Evolutionary conservation across 2,888 invertebrate species (phyloP).

Genomic region (Parnassius glacialis): DNA sequence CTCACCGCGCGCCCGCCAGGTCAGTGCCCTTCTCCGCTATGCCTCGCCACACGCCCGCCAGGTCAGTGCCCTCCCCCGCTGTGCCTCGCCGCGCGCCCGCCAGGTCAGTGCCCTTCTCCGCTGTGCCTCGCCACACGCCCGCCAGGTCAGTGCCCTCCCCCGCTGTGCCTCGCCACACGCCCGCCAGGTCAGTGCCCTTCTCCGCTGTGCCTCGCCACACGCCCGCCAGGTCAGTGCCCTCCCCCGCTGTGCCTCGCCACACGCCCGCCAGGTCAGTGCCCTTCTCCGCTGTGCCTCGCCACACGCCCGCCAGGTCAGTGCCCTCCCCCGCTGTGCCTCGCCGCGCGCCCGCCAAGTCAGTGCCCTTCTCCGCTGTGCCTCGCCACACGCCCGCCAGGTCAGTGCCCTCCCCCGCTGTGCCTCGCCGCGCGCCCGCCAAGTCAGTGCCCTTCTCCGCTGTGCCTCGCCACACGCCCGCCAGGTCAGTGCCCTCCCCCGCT

Average conservation of each 20-base stretch:
- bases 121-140: slow-evolving; percentile 24
- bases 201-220: slow-evolving; percentile 58
- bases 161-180: slow-evolving; percentile 12
- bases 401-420: too few relatives aligned
- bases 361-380: too few relatives aligned
- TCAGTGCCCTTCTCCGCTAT: slow-evolving; percentile 52
- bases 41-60: slow-evolving; percentile 76
- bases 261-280: slow-evolving; percentile 42
- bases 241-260: slow-evolving; percentile 82
- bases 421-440: too few relatives aligned
- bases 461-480: too few relatives aligned
- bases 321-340: too few relatives aligned
- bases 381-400: too few relatives aligned
- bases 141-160: too few relatives aligned
- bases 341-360: too few relatives aligned
- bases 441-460: too few relatives aligned
- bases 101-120: slow-evolving; percentile 87
- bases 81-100: slow-evolving; percentile 87
- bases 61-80: slow-evolving; percentile 88
- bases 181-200: not conserved
- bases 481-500: slow-evolving; percentile 39
- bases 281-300: too few relatives aligned
- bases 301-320: slow-evolving; percentile 12
- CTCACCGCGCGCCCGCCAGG: slow-evolving; percentile 27
- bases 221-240: slow-evolving; percentile 68